phyloP scores from a whole-genome alignment of 2,888 invertebrate species.

The Candidula unifasciata region DNA sequence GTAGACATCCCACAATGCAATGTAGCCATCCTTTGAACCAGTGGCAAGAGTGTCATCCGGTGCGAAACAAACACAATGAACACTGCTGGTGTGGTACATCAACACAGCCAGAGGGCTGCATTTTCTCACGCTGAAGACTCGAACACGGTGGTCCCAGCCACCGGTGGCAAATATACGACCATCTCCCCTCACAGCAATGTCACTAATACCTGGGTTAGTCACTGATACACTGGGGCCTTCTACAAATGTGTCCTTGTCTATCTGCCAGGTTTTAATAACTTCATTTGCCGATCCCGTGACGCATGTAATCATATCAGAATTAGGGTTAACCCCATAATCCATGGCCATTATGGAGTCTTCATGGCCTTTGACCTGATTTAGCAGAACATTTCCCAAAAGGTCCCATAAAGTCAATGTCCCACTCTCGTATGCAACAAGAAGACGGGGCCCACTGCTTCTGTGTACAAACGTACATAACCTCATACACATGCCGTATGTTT shows the following conservation, averaged over 20 bases:
- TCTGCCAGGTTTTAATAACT: slow-evolving; percentile 57
- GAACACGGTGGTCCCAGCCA: slow-evolving; percentile 72
- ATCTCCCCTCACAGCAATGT: slow-evolving; percentile 64
- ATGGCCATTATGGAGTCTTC: slow-evolving; percentile 67
- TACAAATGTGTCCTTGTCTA: slow-evolving; percentile 53
- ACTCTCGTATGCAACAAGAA: slow-evolving; percentile 69
- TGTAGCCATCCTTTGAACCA: slow-evolving; percentile 71
- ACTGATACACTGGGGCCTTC: slow-evolving; percentile 47
- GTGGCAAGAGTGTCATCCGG: slow-evolving; percentile 65
- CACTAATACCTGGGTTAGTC: slow-evolving; percentile 68
- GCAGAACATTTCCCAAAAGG: slow-evolving; percentile 53
- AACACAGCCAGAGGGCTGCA: slow-evolving; percentile 72
- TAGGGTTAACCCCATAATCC: slow-evolving; percentile 55
- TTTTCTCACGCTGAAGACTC: slow-evolving; percentile 69
- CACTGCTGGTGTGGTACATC: slow-evolving; percentile 68
- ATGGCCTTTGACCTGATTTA: slow-evolving; percentile 56
- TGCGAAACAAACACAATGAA: slow-evolving; percentile 69
- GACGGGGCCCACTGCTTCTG: not conserved
- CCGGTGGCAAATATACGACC: slow-evolving; percentile 69
- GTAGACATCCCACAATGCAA: slow-evolving; percentile 74
- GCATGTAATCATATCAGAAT: slow-evolving; percentile 58
- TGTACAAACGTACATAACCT: slow-evolving; percentile 48
- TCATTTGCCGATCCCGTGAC: slow-evolving; percentile 62
- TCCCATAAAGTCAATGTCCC: slow-evolving; percentile 69
- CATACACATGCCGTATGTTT: slow-evolving; percentile 68